phyloP scores from a whole-genome alignment of 2,797 vertebrate genomes.

The Bradypodion pumilum region DNA sequence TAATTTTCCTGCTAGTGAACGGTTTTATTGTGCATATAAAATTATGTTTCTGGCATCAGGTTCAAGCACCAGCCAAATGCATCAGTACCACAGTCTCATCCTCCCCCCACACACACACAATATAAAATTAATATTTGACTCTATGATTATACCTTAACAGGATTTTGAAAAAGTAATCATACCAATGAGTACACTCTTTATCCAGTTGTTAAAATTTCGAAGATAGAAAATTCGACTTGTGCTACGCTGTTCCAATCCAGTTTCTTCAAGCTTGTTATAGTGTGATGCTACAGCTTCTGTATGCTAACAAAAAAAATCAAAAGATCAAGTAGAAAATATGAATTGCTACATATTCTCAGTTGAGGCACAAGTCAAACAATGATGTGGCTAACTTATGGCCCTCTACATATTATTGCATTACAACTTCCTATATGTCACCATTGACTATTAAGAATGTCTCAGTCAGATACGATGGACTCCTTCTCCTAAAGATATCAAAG shows the following conservation, averaged over 20 bases:
- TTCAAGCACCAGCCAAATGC: not conserved
- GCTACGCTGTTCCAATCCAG: constrained; percentile 87
- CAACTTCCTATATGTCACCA: too few species aligned
- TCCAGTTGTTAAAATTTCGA: constrained; percentile 99
- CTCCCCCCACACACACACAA: too few species aligned
- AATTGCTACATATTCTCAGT: not conserved
- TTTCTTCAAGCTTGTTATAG: constrained; percentile 93
- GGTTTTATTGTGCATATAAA: not conserved
- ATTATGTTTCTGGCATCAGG: not conserved
- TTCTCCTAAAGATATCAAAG: too few species aligned
- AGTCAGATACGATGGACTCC: too few species aligned
- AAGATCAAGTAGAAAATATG: not conserved
- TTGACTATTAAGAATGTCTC: too few species aligned
- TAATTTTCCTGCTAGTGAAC: too few species aligned
- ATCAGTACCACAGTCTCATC: not conserved
- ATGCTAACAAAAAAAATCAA: constrained; percentile 24
- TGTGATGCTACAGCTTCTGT: constrained; percentile 86
- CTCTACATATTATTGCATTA: too few species aligned
- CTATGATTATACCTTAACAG: not conserved
- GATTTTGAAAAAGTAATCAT: constrained; percentile 50
- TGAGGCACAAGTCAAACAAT: not conserved
- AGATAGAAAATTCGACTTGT: constrained; percentile 93
- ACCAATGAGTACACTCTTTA: constrained; percentile 97
- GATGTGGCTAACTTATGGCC: too few species aligned
- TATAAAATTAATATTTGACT: not conserved